Evolutionary conservation across 2,888 invertebrate species (phyloP).

Genomic region (Meiosimyza decipiens): DNA sequence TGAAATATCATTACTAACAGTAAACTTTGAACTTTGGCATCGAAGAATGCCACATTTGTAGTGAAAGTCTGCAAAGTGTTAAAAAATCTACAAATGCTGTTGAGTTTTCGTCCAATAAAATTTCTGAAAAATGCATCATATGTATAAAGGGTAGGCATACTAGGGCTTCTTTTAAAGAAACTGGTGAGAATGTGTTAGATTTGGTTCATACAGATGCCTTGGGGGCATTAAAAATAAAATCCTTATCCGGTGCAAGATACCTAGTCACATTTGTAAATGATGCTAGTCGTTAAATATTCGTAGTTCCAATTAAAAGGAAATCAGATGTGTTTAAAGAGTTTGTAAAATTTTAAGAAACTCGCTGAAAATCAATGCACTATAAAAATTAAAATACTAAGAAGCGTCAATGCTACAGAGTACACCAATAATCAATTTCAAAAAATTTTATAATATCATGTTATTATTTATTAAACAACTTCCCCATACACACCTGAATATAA

Average conservation of each 20-base stretch:
- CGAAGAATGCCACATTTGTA: conserved; percentile 45
- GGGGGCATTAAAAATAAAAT: too few relatives aligned
- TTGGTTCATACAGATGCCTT: too few relatives aligned
- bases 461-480: too few relatives aligned
- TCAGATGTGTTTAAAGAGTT: too few relatives aligned
- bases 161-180: conserved; percentile 8
- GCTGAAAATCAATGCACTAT: conserved; percentile 29
- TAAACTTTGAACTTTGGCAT: conserved; percentile 44
- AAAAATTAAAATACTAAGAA: conserved; percentile 31
- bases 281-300: too few relatives aligned
- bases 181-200: not conserved
- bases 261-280: too few relatives aligned
- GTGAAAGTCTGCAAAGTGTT: conserved; percentile 34
- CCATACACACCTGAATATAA: too few relatives aligned
- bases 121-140: not conserved
- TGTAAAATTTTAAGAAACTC: conserved; percentile 14
- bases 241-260: too few relatives aligned
- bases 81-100: conserved; percentile 9
- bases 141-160: conserved; percentile 20
- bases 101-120: not conserved
- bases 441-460: too few relatives aligned
- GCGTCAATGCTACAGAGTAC: not conserved
- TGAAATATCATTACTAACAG: conserved; percentile 16
- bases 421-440: too few relatives aligned
- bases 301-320: too few relatives aligned